These are phyloP conservation scores for Vireo griseus DNA, from an alignment of 2,797 vertebrate genomes.

Conservation along the genomic window DNA sequence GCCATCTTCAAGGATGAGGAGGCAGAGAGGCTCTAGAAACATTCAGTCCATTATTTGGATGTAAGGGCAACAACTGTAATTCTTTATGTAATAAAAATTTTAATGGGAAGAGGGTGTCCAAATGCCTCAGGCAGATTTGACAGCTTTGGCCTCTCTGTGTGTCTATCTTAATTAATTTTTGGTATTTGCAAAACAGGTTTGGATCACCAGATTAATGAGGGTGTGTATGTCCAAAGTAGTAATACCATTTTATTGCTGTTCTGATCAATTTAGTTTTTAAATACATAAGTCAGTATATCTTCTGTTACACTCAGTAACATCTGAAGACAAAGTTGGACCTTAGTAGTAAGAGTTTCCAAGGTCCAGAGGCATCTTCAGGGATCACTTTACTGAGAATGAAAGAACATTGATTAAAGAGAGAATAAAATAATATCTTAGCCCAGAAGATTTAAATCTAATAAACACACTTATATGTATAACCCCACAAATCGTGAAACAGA, in stretches of 20 bases:
- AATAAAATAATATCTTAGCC: not conserved
- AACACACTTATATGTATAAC: not conserved
- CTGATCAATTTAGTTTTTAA: not conserved
- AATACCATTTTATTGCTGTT: not conserved
- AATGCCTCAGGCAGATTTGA: constrained; percentile 6
- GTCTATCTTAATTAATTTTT: constrained; percentile 35
- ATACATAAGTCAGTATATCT: rapidly evolving
- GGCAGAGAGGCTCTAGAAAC: not conserved
- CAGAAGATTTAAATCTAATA: not conserved
- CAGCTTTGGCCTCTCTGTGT: not conserved
- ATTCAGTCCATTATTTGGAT: not conserved
- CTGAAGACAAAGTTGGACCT: not conserved
- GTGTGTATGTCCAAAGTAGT: not conserved
- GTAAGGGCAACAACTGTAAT: constrained; percentile 1
- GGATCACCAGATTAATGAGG: not conserved
- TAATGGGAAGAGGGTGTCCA: constrained; percentile 10
- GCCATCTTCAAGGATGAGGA: not conserved
- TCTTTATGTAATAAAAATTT: not conserved
- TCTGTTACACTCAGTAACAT: not conserved
- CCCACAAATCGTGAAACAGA: not conserved
- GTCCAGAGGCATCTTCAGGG: not conserved
- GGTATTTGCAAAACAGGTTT: not conserved
- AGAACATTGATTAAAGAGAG: not conserved
- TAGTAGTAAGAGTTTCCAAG: not conserved
- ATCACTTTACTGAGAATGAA: not conserved